Evolutionary conservation across 2,888 invertebrate species (phyloP), one percentile per base, ranked within the genome.

Genomic region (Hylaea fasciaria): DNA sequence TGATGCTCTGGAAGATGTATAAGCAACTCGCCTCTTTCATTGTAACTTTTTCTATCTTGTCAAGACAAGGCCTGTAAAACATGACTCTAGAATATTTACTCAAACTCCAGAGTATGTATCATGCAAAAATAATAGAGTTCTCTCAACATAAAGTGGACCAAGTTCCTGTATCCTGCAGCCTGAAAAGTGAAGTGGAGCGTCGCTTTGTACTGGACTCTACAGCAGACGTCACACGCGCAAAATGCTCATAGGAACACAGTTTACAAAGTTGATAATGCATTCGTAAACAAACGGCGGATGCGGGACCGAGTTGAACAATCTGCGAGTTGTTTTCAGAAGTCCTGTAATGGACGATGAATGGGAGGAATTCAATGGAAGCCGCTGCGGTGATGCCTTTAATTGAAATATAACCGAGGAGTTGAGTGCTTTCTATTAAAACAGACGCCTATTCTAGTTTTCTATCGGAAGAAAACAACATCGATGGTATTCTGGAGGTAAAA

Each of bases 251-350:
- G 69, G 64, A 69, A 68, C 61, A 62, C 62, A 68, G 68, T 69
- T 69, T 69, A 65, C 63, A 45, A 61, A 65, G 51, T 65, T 62
- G 60, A 66, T 69, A 69, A 68, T 66, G 69, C 68, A 65, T 69
- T 69, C 64, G 65, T 68, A 66, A 68, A 68, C 69, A 69, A 69
- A 67, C 62, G 65, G 48, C 67, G 67, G 65, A 65, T 66, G 61
- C 65, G 52, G 58, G 56, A 60, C 44, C 28, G 64, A 59, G 58
- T 49, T 61, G 64, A 57, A 64, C 57, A 53, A 62, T 62, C 59
- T 59, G 40, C 5, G 44, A 58, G 64, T 50, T 65, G 69, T 67
- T 68, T 64, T 69, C 68, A 68, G 63, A 66, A 67, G 61, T 57
- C 56, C 64, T 61, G 61, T 43, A 59, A 64, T 51, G 61, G 64